These are phyloP conservation scores for Macropus fuliginosus DNA, from an alignment of 2,797 vertebrate species.

Conservation along the genomic window DNA sequence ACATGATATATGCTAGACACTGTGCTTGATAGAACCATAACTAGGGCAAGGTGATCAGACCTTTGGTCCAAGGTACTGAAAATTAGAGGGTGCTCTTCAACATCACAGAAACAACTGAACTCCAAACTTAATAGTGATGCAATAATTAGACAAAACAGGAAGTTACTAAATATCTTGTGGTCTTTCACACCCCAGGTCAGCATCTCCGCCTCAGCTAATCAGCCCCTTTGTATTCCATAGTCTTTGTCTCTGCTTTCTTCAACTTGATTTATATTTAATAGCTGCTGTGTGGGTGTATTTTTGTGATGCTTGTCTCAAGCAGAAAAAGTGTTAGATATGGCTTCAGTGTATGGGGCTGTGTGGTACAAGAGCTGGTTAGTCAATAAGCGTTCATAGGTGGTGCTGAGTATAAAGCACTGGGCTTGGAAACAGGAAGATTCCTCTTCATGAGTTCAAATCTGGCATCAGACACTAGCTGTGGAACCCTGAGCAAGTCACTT, in stretches of 20 bases:
- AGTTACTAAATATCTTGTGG: neutral
- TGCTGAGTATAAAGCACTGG: neutral
- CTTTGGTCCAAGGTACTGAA: neutral
- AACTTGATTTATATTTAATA: neutral
- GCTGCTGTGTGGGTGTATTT: neutral
- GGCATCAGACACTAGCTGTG: neutral
- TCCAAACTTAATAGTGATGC: neutral
- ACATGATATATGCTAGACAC: neutral
- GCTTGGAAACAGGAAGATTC: neutral
- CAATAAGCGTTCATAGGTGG: neutral
- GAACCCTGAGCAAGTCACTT: neutral
- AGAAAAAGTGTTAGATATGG: neutral
- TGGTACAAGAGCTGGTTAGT: neutral
- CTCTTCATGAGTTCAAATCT: neutral
- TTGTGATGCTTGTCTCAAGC: neutral
- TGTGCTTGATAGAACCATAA: neutral
- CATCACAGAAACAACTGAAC: neutral
- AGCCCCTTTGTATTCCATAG: neutral
- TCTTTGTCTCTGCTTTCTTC: neutral
- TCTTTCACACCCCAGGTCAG: neutral
- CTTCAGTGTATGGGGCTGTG: neutral
- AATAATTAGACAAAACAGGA: neutral
- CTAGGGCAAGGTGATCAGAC: neutral
- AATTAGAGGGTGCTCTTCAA: neutral
- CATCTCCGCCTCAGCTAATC: neutral